phyloP scores from a whole-genome alignment of 2,888 invertebrate genomes.

The Julus scanicus region DNA sequence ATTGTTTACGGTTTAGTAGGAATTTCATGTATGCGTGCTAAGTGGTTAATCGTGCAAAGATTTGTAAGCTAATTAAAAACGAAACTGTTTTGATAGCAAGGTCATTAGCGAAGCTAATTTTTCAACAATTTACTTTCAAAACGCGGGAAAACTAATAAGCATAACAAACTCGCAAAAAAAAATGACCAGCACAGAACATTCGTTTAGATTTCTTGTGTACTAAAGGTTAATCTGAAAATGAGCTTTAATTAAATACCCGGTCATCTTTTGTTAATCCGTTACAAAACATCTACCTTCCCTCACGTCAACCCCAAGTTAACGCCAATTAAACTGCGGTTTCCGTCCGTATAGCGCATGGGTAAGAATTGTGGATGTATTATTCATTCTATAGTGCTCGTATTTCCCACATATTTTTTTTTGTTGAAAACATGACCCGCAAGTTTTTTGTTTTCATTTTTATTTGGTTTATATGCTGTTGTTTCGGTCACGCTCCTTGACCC shows the following conservation, averaged over 20 bases:
- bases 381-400: not conserved
- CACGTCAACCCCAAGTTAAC: not conserved
- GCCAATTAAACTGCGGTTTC: not conserved
- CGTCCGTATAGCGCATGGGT: not conserved
- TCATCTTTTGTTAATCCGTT: not conserved
- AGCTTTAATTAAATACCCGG: not conserved
- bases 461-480: constrained; percentile 2
- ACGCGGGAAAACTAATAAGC: not conserved
- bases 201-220: too few species aligned
- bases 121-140: not conserved
- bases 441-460: not conserved
- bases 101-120: constrained; percentile 34
- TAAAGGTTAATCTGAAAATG: too few species aligned
- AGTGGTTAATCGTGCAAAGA: constrained; percentile 36
- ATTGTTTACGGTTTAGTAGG: not conserved
- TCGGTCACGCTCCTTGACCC: constrained; percentile 49
- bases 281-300: not conserved
- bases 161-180: not conserved
- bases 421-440: not conserved
- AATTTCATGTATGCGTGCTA: constrained; percentile 25
- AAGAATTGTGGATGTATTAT: not conserved
- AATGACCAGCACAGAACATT: not conserved
- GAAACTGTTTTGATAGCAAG: constrained; percentile 29
- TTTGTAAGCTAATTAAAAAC: constrained; percentile 34
- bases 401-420: not conserved